Evolutionary conservation across 2,113 vertebrate species (phyloP).

Genomic region (Xiphophorus couchianus): DNA sequence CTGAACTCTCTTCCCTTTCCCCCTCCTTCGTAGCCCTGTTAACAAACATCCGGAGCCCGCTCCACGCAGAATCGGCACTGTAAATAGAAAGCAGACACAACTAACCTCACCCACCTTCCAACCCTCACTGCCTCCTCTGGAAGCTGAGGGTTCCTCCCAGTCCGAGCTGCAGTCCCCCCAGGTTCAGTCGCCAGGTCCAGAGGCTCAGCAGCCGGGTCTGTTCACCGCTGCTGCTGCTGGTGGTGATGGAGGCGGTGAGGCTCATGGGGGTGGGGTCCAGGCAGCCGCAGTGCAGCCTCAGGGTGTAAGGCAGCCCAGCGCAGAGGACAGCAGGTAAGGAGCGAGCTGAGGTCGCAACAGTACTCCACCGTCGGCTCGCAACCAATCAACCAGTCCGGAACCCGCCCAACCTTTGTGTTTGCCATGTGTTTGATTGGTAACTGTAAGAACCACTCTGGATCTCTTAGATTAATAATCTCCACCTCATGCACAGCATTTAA

Average conservation of each 20-base stretch:
- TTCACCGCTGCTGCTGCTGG: constrained; percentile 62
- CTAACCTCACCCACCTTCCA: constrained; percentile 89
- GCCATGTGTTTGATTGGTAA: constrained; percentile 48
- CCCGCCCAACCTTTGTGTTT: constrained; percentile 30
- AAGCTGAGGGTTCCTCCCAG: constrained; percentile 73
- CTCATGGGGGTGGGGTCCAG: constrained; percentile 64
- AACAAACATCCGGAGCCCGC: constrained; percentile 90
- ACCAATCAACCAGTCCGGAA: constrained; percentile 73
- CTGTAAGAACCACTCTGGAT: constrained; percentile 2
- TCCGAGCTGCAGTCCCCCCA: constrained; percentile 62
- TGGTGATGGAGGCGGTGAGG: constrained; percentile 62
- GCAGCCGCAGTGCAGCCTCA: constrained; percentile 81
- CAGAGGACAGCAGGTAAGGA: constrained; percentile 93
- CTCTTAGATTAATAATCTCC: constrained; percentile 23
- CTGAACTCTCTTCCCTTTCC: constrained; percentile 73
- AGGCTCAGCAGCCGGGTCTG: constrained; percentile 77
- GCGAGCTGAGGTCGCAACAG: constrained; percentile 56
- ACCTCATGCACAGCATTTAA: constrained; percentile 8
- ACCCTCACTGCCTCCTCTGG: constrained; percentile 87
- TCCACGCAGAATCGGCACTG: constrained; percentile 86
- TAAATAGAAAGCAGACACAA: constrained; percentile 92
- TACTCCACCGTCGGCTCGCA: constrained; percentile 72
- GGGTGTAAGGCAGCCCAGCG: constrained; percentile 74
- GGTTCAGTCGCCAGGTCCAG: constrained; percentile 72
- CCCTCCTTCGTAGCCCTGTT: constrained; percentile 87